These are phyloP conservation scores for Drosophila bifasciata DNA, from an alignment of 1,140 invertebrate species.

Conservation along the genomic window DNA sequence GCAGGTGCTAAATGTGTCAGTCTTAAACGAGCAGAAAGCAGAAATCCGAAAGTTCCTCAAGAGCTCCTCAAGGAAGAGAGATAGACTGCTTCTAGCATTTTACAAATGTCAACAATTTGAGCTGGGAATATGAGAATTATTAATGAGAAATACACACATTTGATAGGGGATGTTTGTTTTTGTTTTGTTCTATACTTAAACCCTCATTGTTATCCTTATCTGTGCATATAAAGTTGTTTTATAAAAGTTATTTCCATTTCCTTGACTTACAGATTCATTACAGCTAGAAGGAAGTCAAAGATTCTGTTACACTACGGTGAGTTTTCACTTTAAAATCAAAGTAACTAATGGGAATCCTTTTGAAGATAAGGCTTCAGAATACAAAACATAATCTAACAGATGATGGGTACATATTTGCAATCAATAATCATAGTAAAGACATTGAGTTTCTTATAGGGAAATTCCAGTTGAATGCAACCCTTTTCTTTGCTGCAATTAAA, in stretches of 20 bases:
- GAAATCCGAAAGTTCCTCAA: constrained; percentile 46
- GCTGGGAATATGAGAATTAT: constrained; percentile 25
- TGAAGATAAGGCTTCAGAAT: too few species aligned
- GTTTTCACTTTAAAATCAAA: not conserved
- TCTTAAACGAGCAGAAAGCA: constrained; percentile 42
- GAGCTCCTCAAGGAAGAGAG: not conserved
- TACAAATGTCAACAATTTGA: constrained; percentile 34
- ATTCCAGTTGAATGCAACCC: too few species aligned
- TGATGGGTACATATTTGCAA: too few species aligned
- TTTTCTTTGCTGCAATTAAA: not conserved
- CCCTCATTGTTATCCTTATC: not conserved
- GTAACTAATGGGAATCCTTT: too few species aligned
- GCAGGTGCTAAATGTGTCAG: constrained; percentile 66
- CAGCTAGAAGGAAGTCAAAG: not conserved
- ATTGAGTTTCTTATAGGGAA: not conserved
- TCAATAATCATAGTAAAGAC: too few species aligned
- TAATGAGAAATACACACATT: constrained; percentile 22
- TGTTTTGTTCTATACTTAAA: too few species aligned
- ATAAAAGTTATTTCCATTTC: not conserved
- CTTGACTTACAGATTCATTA: constrained; percentile 16
- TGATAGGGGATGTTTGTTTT: too few species aligned
- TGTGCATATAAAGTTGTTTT: constrained; percentile 6
- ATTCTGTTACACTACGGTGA: constrained; percentile 13
- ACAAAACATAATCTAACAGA: too few species aligned
- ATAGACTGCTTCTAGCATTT: not conserved